Conservation (phyloP, 2,888 invertebrate species). For the Lissocephala sabroskyi region DNA sequence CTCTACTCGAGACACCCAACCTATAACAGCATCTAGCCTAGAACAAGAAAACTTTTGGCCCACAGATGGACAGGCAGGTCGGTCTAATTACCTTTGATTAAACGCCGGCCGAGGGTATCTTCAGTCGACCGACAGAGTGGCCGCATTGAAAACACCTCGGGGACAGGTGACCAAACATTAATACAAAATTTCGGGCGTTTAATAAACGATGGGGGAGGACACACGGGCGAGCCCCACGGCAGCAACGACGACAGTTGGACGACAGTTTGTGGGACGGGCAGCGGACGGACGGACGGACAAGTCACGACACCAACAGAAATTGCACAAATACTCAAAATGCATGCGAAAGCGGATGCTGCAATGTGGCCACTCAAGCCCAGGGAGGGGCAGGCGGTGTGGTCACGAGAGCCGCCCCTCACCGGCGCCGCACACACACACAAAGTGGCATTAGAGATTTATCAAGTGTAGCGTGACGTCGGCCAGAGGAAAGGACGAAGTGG, state of each 20-base stretch:
- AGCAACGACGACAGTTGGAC: too few relatives aligned
- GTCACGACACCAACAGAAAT: constrained; percentile 44
- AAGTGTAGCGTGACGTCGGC: constrained; percentile 65
- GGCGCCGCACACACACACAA: constrained; percentile 41
- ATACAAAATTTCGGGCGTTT: constrained; percentile 44
- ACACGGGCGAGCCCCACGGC: neutral
- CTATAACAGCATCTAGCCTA: constrained; percentile 13
- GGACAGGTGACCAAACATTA: constrained; percentile 34
- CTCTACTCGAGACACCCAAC: too few relatives aligned
- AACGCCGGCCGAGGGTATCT: constrained; percentile 42
- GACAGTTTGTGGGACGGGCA: too few relatives aligned
- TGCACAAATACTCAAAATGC: constrained; percentile 47
- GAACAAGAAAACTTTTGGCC: neutral
- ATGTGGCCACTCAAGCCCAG: neutral
- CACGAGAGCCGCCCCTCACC: too few relatives aligned
- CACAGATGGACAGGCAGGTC: constrained; percentile 23
- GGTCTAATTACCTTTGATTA: constrained; percentile 58
- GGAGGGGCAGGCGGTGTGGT: too few relatives aligned
- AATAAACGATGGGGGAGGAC: constrained; percentile 38
- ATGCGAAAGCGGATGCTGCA: constrained; percentile 8
- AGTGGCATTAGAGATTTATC: constrained; percentile 70
- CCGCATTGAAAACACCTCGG: constrained; percentile 22
- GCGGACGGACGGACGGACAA: too few relatives aligned
- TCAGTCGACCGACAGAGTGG: constrained; percentile 18
- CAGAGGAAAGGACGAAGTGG: neutral